phyloP scores from a whole-genome alignment of 2,888 invertebrate species.

The Machimus atricapillus region DNA sequence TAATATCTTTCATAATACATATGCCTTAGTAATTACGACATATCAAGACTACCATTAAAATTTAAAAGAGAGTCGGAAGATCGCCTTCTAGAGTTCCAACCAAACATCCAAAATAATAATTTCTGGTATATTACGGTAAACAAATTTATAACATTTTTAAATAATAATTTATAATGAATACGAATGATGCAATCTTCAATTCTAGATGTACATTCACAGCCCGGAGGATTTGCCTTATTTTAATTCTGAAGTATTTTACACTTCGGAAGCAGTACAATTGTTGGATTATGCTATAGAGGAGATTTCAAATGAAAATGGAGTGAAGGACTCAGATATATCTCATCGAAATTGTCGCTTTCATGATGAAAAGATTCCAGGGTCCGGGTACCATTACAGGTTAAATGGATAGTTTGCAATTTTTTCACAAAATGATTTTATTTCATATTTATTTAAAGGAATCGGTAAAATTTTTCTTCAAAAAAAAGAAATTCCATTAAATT shows the following conservation, averaged over 20 bases:
- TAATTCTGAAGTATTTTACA: constrained; percentile 44
- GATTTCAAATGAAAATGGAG: constrained; percentile 52
- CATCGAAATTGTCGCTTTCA: constrained; percentile 56
- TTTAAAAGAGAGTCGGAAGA: constrained; percentile 50
- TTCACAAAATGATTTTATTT: too few species aligned
- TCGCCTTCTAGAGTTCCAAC: constrained; percentile 49
- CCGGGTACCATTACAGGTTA: constrained; percentile 47
- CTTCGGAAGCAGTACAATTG: constrained; percentile 46
- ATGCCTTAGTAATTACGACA: constrained; percentile 47
- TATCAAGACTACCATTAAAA: constrained; percentile 51
- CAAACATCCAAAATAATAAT: constrained; percentile 42
- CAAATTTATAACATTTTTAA: not conserved
- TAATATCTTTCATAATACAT: not conserved
- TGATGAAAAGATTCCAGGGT: constrained; percentile 48
- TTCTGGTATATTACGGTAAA: constrained; percentile 53
- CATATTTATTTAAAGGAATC: too few species aligned
- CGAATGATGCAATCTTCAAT: not conserved
- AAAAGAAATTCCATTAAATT: too few species aligned
- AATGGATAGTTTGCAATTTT: not conserved
- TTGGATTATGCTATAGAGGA: constrained; percentile 54
- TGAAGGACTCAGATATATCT: constrained; percentile 48
- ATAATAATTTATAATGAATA: not conserved
- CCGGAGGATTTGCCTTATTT: constrained; percentile 57
- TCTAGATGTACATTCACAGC: constrained; percentile 55
- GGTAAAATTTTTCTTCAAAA: too few species aligned